These are phyloP conservation scores for Pygocentrus nattereri DNA, from an alignment of 2,797 vertebrate genomes.

Conservation along the genomic window DNA sequence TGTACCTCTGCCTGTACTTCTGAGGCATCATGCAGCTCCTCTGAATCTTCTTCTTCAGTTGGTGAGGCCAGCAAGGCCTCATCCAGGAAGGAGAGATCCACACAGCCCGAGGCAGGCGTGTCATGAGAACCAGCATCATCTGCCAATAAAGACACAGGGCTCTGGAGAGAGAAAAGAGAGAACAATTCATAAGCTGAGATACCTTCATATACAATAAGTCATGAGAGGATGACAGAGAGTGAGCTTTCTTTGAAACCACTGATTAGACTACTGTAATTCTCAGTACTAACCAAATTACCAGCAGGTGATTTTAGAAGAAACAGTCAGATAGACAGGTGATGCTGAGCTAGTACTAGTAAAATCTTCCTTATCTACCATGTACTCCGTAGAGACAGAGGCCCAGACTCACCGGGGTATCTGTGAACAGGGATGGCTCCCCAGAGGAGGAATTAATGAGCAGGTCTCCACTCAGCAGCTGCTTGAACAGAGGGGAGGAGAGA, in stretches of 20 bases:
- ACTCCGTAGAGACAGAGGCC: constrained; percentile 39
- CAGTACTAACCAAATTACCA: background rate
- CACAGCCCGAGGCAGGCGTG: constrained; percentile 77
- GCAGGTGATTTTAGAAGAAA: background rate
- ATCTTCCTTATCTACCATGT: constrained; percentile 19
- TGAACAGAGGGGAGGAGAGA: constrained; percentile 55
- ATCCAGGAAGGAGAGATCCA: constrained; percentile 85
- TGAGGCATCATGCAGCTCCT: constrained; percentile 57
- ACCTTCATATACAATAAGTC: background rate
- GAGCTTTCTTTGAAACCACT: constrained; percentile 5
- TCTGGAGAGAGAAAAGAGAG: constrained; percentile 67
- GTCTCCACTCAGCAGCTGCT: constrained; percentile 84
- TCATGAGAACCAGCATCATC: constrained; percentile 77
- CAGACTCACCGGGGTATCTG: constrained; percentile 81
- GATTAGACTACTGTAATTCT: constrained; percentile 2
- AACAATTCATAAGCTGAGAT: background rate
- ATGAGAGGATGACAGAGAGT: background rate
- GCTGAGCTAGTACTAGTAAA: constrained; percentile 19
- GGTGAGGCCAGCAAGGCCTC: constrained; percentile 82
- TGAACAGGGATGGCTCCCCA: constrained; percentile 81
- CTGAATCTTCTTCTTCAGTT: constrained; percentile 66
- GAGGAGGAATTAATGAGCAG: constrained; percentile 84
- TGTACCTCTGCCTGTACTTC: constrained; percentile 69
- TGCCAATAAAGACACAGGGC: constrained; percentile 82
- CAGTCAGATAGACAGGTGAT: constrained; percentile 20